A percentile compares a stretch with the other conserved stretches of the same genome.
phyloP scores from a whole-genome alignment of 2,113 vertebrate species.

The Brevimyrus niger region DNA sequence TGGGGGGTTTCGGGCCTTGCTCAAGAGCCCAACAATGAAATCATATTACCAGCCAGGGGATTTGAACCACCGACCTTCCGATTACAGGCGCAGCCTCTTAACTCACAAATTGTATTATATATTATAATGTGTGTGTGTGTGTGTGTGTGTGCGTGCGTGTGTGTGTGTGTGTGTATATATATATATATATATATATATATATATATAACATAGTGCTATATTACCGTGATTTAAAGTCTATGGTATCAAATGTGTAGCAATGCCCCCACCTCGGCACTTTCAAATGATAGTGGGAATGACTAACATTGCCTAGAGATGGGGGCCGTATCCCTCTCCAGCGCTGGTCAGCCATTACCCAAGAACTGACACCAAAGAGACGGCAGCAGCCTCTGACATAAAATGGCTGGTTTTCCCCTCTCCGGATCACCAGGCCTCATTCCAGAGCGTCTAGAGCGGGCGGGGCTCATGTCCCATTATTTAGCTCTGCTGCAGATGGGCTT shows the following conservation, averaged over 20 bases:
- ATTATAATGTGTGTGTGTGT: too few species aligned
- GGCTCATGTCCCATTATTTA: background rate
- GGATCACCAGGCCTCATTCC: background rate
- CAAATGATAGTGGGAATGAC: too few species aligned
- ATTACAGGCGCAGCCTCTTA: background rate
- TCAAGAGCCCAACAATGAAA: background rate
- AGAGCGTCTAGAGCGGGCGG: background rate
- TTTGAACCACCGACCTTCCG: background rate
- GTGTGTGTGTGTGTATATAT: too few species aligned
- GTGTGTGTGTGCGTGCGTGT: too few species aligned
- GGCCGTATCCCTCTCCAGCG: too few species aligned
- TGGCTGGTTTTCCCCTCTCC: background rate
- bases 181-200: too few species aligned
- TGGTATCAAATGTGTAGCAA: background rate
- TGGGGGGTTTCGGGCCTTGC: background rate
- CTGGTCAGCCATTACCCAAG: slow-evolving; percentile 10
- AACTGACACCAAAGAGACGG: background rate
- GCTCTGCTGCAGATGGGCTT: background rate
- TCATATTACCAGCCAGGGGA: background rate
- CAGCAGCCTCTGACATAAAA: slow-evolving; percentile 1
- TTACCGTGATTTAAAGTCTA: background rate
- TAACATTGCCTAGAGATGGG: background rate
- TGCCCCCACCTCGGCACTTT: background rate
- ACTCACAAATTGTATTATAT: background rate
- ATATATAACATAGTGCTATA: background rate